Evolutionary conservation across 2,888 invertebrate genomes (phyloP), one percentile per base, ranked within the genome.

Genomic region (Mamestra brassicae): DNA sequence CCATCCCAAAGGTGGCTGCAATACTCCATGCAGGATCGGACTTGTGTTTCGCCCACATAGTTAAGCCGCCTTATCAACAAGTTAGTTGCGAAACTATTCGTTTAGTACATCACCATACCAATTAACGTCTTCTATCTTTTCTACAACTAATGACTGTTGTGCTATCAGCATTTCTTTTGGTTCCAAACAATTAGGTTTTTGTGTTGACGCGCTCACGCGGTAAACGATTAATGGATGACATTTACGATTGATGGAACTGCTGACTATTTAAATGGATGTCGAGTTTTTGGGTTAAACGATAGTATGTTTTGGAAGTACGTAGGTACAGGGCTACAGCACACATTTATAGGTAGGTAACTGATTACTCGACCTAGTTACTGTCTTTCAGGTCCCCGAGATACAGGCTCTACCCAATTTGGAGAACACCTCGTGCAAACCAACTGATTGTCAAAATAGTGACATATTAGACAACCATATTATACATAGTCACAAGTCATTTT

Each of bases 141-240:
- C 63, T 47, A 34, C 42, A 61, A 66, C 69, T 80, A 87, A 85
- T 80, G 85, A 78, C 67, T 80, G 73, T 76, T 50, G 55, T 60
- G 47, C 69, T 85, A 87, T 83, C 85, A 71, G 69, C 76, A 71
- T 76, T 82, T 80, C 64, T 80, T 65, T 75, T 62, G 71, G 71
- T 72, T 77, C 67, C 64, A 78, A 81, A 80, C 85, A 83, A 85
- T 87, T 87, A 85, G 76, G 85, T 80, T 78, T 76, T 78, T 83
- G 76, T 84, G 74, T 78, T 71, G 50, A 52, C 54, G 50, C 57
- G 76, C 55, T 42, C 34, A 50, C 61, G 55, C 52, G 65, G 71
- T 57, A 55, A 61, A 85, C 76, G 76, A 86, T 81, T 81, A 87
- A 80, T 66, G 85, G 68, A 66, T 71, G 84, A 72, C 87, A 80